Base-by-base conservation (phyloP, 92 coral and sea anemone species). In the Galaxea fascicularis region DNA sequence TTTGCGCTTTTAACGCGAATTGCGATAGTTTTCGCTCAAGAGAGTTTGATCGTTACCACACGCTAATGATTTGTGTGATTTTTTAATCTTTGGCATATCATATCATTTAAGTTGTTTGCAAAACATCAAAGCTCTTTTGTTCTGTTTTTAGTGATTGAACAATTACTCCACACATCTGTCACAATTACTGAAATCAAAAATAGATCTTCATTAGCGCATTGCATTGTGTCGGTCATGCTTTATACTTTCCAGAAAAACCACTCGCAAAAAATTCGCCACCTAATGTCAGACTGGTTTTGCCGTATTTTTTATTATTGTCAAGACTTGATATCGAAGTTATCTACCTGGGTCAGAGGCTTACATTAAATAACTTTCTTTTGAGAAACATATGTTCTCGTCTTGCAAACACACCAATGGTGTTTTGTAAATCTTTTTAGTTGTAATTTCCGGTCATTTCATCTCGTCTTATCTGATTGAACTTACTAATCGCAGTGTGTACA, bases 51-150 rank as follows among this genome's bases (percentile, higher is more conserved):
- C 67, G 31, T 67, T 0, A 39, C 31, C 41, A 39, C 58, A 17
- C 54, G 25, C 18, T 26, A 82, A 21, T 65, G 17, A 7, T 10
- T 26, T 8, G 58, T 67, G 84, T 65, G 46, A 21, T 47, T 28
- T 10, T 73, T 27, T 15, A 44, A 71, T 71, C 58, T 65, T 15
- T 51, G 58, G 0, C 51, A 41, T n/a, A 82, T 52, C 56, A 58
- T 31, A 46, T 65, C 21, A 27, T 46, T 44, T 44, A 41, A 71
- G 76, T 52, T 53, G 65, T 57, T 74, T 52, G 44, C 41, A 1
- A 52, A 74, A 24, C 30, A 29, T 68, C 39, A 67, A 80, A 53
- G 85, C 75, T 69, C 70, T 71, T 82, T 82, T 82, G 78, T 82
- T 69, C 47, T 17, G 35, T 56, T 31, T 28, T 45, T 39, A 82